A percentile compares a stretch with the other conserved stretches of the same genome.
These are phyloP conservation scores for Philhelius pedissequus DNA, from an alignment of 2,888 invertebrate species.

Conservation along the genomic window DNA sequence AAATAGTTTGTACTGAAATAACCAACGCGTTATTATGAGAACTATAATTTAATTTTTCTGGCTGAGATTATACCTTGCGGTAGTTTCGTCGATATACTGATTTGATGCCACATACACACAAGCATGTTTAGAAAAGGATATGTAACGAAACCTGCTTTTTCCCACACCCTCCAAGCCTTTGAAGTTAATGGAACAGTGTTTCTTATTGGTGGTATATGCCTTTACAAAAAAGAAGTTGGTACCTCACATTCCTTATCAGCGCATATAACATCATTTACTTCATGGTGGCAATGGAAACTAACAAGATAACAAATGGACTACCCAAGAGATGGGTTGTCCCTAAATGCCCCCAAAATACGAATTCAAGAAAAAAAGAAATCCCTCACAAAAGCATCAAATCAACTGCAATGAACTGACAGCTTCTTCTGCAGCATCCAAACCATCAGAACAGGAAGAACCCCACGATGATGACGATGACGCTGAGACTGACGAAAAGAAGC, in stretches of 20 bases:
- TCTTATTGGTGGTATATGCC: too few species aligned
- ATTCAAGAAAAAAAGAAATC: background rate
- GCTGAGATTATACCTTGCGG: too few species aligned
- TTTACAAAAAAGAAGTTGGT: background rate
- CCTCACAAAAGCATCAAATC: constrained; percentile 35
- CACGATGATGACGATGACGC: constrained; percentile 10
- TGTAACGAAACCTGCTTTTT: too few species aligned
- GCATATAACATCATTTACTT: constrained; percentile 8
- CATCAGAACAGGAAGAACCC: background rate
- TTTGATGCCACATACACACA: too few species aligned
- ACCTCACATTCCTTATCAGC: background rate
- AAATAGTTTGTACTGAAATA: too few species aligned
- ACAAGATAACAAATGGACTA: constrained; percentile 32
- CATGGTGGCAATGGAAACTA: constrained; percentile 46
- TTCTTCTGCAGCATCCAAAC: constrained; percentile 50
- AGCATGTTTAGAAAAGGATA: too few species aligned
- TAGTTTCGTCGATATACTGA: too few species aligned
- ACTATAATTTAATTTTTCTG: too few species aligned
- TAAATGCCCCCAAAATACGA: constrained; percentile 27
- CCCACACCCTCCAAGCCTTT: background rate
- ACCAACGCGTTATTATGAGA: too few species aligned
- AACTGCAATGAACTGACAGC: constrained; percentile 52
- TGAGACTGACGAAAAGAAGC: constrained; percentile 39
- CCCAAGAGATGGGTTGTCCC: constrained; percentile 20
- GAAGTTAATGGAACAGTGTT: background rate